These are phyloP conservation scores for Polietes domitor DNA, from an alignment of 2,888 invertebrate species.

Conservation along the genomic window DNA sequence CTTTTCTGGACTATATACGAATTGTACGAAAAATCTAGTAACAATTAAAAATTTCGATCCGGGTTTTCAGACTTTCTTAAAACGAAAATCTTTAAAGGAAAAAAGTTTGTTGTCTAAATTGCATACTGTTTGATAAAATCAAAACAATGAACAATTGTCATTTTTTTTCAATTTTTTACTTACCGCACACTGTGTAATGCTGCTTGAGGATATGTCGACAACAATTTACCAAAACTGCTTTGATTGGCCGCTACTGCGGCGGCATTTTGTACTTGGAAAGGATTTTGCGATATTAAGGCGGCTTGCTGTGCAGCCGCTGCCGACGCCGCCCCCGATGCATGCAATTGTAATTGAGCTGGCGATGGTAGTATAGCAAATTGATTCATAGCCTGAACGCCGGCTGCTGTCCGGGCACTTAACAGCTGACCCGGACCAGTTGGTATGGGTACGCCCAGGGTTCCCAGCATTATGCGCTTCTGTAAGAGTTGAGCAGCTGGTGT, in stretches of 20 bases:
- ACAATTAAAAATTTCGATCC: too few relatives aligned
- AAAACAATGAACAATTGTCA: too few relatives aligned
- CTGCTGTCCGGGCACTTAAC: constrained; percentile 80
- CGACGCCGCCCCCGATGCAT: constrained; percentile 77
- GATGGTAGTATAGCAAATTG: constrained; percentile 82
- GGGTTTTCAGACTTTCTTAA: too few relatives aligned
- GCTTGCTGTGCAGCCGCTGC: constrained; percentile 78
- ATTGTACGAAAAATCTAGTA: too few relatives aligned
- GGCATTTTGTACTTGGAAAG: constrained; percentile 82
- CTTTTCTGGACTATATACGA: too few relatives aligned
- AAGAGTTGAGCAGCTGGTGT: constrained; percentile 86
- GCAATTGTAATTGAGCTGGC: constrained; percentile 78
- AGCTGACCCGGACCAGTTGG: constrained; percentile 83
- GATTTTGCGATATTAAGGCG: constrained; percentile 81
- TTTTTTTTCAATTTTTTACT: too few relatives aligned
- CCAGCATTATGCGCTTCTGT: constrained; percentile 87
- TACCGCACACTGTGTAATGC: constrained; percentile 80
- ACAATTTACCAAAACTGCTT: constrained; percentile 85
- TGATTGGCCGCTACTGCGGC: constrained; percentile 84
- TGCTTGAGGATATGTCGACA: constrained; percentile 84
- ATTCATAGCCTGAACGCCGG: constrained; percentile 81
- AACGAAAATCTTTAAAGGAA: too few relatives aligned
- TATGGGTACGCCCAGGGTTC: constrained; percentile 85
- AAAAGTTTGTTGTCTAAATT: too few relatives aligned
- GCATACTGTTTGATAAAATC: too few relatives aligned